phyloP scores from a whole-genome alignment of 2,113 vertebrate species.

The Gadus macrocephalus region DNA sequence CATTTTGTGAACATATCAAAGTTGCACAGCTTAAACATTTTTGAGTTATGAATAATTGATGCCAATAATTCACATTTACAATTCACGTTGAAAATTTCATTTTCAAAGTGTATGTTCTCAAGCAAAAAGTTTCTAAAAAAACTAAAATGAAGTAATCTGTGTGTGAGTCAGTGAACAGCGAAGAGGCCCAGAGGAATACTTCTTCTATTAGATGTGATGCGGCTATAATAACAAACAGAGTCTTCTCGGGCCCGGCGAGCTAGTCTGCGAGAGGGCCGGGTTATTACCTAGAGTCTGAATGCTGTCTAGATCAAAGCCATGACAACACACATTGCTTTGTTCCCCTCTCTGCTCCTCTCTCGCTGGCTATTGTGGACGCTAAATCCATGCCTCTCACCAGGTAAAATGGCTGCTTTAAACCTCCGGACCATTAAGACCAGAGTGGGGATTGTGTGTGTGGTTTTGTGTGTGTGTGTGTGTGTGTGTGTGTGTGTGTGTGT shows the following conservation, averaged over 20 bases:
- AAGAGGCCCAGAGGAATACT: no score
- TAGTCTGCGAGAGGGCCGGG: not conserved
- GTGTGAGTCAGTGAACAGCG: not conserved
- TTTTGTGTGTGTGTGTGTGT: not conserved
- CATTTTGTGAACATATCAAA: no score
- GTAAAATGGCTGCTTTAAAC: conserved; percentile 14
- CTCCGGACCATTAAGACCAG: conserved; percentile 14
- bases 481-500: not conserved
- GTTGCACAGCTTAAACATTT: no score
- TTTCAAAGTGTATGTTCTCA: no score
- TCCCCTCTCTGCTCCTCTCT: not conserved
- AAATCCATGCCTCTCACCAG: conserved; percentile 7
- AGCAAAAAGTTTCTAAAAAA: no score
- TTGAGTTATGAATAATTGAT: no score
- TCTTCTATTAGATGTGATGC: conserved; percentile 8
- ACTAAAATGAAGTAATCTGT: no score
- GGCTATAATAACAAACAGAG: not conserved
- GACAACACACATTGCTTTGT: not conserved
- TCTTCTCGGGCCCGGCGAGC: conserved; percentile 5
- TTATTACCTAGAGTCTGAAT: not conserved
- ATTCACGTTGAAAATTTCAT: no score
- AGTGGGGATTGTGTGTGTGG: not conserved
- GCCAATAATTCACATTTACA: no score
- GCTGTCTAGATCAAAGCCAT: not conserved
- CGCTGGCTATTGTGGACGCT: conserved; percentile 9